Evolutionary conservation across 2,797 vertebrate species (phyloP).

Genomic region (Anguilla megastoma): DNA sequence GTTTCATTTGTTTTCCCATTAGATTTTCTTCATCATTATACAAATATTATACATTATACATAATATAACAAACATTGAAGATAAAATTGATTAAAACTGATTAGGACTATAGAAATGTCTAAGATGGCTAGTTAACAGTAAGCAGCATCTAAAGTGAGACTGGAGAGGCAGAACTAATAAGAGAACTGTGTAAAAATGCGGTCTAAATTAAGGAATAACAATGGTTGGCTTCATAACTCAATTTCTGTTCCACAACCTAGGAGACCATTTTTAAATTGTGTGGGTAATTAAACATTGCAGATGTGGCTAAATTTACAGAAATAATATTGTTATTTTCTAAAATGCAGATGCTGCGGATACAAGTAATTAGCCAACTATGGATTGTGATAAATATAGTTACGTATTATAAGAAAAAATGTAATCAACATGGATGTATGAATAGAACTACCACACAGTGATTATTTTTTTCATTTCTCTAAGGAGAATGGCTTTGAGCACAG

Average conservation of each 20-base stretch:
- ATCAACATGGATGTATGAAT: background rate
- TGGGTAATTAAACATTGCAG: background rate
- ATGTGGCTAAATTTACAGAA: background rate
- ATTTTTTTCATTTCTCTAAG: slow-evolving; percentile 58
- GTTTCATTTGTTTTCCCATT: background rate
- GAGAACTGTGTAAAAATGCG: background rate
- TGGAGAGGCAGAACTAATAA: background rate
- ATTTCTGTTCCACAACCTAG: background rate
- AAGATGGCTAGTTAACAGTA: background rate
- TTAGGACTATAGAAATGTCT: background rate
- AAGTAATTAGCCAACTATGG: background rate
- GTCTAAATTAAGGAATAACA: background rate
- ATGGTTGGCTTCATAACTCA: background rate
- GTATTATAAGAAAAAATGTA: background rate
- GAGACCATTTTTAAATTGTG: background rate
- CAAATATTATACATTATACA: too few relatives aligned
- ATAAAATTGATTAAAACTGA: background rate
- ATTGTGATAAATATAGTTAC: background rate
- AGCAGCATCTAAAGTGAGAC: background rate
- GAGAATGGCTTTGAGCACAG: slow-evolving; percentile 52
- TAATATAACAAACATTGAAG: too few relatives aligned
- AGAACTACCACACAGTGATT: slow-evolving; percentile 42
- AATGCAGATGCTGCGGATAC: background rate
- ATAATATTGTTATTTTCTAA: background rate
- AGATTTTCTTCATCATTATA: background rate